Conservation (phyloP, 2,888 invertebrate species). For the Lordiphosa andalusiaca region DNA sequence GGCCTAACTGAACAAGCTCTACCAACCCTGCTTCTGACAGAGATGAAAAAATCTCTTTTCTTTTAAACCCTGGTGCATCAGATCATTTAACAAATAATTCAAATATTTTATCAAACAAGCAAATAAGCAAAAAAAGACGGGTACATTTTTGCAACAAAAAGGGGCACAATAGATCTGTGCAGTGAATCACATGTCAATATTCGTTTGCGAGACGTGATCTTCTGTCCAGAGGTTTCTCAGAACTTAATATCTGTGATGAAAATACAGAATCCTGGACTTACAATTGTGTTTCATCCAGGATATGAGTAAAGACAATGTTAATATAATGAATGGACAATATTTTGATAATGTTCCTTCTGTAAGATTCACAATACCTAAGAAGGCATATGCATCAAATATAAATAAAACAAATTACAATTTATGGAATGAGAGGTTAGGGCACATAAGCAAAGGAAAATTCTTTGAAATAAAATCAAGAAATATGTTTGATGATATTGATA, state of each 20-base stretch:
- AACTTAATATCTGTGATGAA: neutral
- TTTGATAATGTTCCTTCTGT: neutral
- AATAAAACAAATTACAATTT: neutral
- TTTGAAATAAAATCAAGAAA: slow-evolving; percentile 2
- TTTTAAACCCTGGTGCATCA: too few relatives aligned
- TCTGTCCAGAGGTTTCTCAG: neutral
- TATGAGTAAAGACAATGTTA: neutral
- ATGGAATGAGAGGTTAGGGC: slow-evolving; percentile 6
- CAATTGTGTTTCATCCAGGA: neutral
- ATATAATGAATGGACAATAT: too few relatives aligned
- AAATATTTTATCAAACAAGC: too few relatives aligned
- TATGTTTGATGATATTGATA: neutral
- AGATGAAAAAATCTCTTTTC: too few relatives aligned
- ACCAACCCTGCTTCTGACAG: too few relatives aligned
- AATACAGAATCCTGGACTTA: neutral
- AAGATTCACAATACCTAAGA: neutral
- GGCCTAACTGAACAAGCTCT: too few relatives aligned
- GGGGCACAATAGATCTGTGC: too few relatives aligned
- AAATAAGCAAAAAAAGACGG: too few relatives aligned
- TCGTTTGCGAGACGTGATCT: neutral
- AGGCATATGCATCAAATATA: neutral
- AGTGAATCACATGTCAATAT: too few relatives aligned
- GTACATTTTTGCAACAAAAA: too few relatives aligned
- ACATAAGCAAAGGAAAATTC: slow-evolving; percentile 3
- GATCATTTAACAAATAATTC: too few relatives aligned